These are phyloP conservation scores for Digitonthophagus gazella DNA, from an alignment of 2,888 invertebrate species.

Conservation along the genomic window DNA sequence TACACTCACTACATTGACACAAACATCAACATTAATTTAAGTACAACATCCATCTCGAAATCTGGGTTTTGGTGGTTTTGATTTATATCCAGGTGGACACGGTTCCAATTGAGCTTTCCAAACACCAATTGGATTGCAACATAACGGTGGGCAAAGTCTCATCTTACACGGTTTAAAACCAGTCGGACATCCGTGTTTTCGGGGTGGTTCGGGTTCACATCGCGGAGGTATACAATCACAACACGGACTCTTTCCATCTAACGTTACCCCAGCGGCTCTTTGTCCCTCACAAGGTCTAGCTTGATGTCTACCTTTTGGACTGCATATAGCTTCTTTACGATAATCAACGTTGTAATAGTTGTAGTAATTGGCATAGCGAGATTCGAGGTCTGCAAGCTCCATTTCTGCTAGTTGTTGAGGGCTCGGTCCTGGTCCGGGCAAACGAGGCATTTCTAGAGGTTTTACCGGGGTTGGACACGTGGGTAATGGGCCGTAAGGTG, in stretches of 20 bases:
- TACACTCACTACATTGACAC: no score
- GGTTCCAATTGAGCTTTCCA: slow-evolving; percentile 46
- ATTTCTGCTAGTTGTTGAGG: slow-evolving; percentile 11
- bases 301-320: not conserved
- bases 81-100: slow-evolving; percentile 35
- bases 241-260: slow-evolving; percentile 40
- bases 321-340: slow-evolving; percentile 14
- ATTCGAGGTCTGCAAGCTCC: slow-evolving; percentile 25
- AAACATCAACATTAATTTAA: not conserved
- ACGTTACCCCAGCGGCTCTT: slow-evolving; percentile 33
- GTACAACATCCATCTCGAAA: not conserved
- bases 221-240: slow-evolving; percentile 36
- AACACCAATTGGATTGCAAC: slow-evolving; percentile 45
- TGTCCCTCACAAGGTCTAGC: not conserved
- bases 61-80: not conserved
- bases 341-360: slow-evolving; percentile 45
- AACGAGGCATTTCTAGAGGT: slow-evolving; percentile 26
- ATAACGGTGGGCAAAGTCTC: slow-evolving; percentile 43
- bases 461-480: slow-evolving; percentile 27
- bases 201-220: slow-evolving; percentile 23
- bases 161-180: slow-evolving; percentile 48
- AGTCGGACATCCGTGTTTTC: slow-evolving; percentile 41
- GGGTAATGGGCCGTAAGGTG: slow-evolving; percentile 26
- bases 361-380: slow-evolving; percentile 44
- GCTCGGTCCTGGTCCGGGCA: slow-evolving; percentile 1